phyloP scores from a whole-genome alignment of 2,113 vertebrate species.

The Centropus unirufus region DNA sequence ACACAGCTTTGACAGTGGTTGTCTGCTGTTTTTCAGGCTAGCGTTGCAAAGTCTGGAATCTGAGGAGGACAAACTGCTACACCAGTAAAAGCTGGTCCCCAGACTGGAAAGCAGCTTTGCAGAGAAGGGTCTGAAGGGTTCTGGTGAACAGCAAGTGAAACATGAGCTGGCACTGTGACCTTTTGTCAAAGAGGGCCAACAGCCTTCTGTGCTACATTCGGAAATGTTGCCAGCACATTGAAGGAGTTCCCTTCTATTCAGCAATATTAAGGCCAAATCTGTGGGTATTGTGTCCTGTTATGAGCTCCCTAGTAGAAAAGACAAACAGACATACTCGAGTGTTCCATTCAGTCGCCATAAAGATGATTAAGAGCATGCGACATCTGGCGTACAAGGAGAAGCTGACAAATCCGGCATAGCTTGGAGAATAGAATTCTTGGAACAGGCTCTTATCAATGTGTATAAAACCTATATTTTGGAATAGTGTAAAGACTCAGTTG shows the following conservation, averaged over 20 bases:
- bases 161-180: not conserved
- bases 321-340: not conserved
- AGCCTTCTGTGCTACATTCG: not conserved
- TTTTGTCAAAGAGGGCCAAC: not conserved
- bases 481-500: not conserved
- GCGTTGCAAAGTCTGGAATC: not conserved
- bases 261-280: rapidly evolving
- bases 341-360: not conserved
- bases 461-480: not conserved
- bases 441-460: not conserved
- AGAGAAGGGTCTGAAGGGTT: not conserved
- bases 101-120: not conserved
- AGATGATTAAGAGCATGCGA: not conserved
- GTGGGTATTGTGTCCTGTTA: not conserved
- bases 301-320: not conserved
- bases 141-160: not conserved
- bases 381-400: not conserved
- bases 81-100: not conserved
- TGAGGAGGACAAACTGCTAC: not conserved
- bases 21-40: not conserved
- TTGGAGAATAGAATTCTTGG: not conserved
- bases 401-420: not conserved
- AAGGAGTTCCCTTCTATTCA: not conserved
- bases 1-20: not conserved
- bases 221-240: not conserved